Evolutionary conservation across 2,797 vertebrate species (phyloP), one percentile per base, ranked within the genome.

Genomic region (Chaenodraco wilsoni): DNA sequence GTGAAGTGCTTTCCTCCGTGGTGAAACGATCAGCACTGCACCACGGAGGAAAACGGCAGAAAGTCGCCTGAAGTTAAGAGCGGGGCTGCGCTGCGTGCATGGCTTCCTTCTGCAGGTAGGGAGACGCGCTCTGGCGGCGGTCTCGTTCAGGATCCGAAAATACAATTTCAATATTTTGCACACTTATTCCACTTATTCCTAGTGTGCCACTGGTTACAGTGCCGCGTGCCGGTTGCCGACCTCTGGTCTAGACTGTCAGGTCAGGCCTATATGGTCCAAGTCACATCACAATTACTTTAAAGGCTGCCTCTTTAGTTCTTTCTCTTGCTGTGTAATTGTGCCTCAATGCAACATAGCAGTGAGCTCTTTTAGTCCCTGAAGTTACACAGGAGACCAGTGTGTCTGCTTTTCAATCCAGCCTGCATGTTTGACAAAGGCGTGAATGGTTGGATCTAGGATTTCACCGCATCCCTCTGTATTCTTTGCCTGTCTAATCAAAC

Each of bases 401-500:
- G 12, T 69, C 31, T 19, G 43, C 43, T 33, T 45, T 23, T 27
- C 7, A 65, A 11, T 67, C 46, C 11, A 4, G 4, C 33, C 5
- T 9, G 46, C 33, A 17, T 44, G 37, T 69, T 64, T 72, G 40
- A 65, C 0, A 6, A 79, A 40, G 58, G 8, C 41, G 57, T 46
- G 66, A 56, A 71, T 44, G 11, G 65, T 69, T 72, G 50, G 60
- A 79, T 75, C 45, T 6, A 3, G 55, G 16, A 69, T 61, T 73
- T 73, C 4, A 9, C 27, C 33, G 49, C 55, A 44, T 27, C 52
- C 9, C 41, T 41, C 17, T 50, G 13, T 58, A 84, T 45, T 33
- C 40, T 40, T 64, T 62, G 0, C 62, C 46, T 59, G 71, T 57
- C n/a, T 86, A 78, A 89, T 87, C n/a, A 78, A 49, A 48, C 61